Base-by-base conservation (phyloP, 2,888 invertebrate species). In the Eupelmus urozonus region DNA sequence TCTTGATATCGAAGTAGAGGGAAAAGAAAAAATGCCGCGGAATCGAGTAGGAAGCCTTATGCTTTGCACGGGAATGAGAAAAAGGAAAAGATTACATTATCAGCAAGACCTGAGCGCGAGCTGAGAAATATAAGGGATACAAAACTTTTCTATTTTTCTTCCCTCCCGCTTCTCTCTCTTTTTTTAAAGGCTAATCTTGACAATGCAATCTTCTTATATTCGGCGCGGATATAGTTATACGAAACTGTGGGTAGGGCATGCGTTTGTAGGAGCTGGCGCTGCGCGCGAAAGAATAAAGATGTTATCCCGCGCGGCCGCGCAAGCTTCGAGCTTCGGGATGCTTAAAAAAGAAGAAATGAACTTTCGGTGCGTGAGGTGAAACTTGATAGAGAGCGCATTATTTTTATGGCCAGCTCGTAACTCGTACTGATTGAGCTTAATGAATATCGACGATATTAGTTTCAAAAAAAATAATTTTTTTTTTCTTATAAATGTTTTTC, bases 221-320 rank as follows among this genome's bases (percentile, higher is more conserved):
- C 66, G 51, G 49, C 51, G 69, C 5, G 45, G 63, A 59, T 73
- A 20, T 20, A 53, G 53, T 53, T 53, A 20, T 72, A 29, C 73
- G 76, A 76, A 76, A 79, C 81, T 81, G 81, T 81, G 81, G 83
- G 79, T 83, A 81, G 80, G 73, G 82, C 76, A 79, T 73, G 80
- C 83, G 62, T 45, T 55, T 27, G 11, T 51, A 74, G 59, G 40
- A 23, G 59, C 20, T 60, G 9, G 40, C 18, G 29, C 66, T 20
- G 49, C 20, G 49, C 20, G 20, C 13, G 27, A 66, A 66, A 59
- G 20, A 49, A 70, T 59, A 60, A 60, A 72, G 53, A 67, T 67
- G 18, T 66, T 72, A 77, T 51, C 62, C 53, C 5, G 25, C 29
- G 23, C 29, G 13, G 3, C 34, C 3, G 34, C 34, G 34, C 34